Percentiles rank a stretch among this genome's conserved stretches.
phyloP scores from a whole-genome alignment of 2,797 vertebrate genomes.

The Sphaeramia orbicularis region DNA sequence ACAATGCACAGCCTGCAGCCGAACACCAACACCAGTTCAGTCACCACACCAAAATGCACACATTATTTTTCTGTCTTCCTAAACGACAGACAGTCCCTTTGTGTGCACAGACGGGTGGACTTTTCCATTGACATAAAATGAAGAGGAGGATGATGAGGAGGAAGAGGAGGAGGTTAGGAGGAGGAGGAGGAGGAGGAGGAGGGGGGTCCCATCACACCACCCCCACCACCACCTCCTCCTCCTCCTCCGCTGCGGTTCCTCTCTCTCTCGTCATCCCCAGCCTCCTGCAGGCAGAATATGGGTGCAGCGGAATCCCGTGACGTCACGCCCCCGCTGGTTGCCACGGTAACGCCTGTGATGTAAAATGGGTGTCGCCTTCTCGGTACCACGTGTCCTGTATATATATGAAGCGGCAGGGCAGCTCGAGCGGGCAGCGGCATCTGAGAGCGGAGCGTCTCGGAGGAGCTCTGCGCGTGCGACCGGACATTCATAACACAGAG shows the following conservation, averaged over 20 bases:
- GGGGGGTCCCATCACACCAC: background rate
- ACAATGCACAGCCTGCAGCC: constrained; percentile 1
- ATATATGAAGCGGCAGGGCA: constrained; percentile 30
- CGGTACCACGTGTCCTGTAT: constrained; percentile 78
- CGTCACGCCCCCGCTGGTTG: constrained; percentile 72
- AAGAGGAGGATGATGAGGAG: background rate
- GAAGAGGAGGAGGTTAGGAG: too few relatives aligned
- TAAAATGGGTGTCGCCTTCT: constrained; percentile 44
- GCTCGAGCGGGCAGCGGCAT: constrained; percentile 4
- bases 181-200: constrained; percentile 13
- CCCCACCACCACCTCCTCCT: constrained; percentile 13
- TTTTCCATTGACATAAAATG: constrained; percentile 60
- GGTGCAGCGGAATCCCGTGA: constrained; percentile 82
- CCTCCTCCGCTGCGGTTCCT: constrained; percentile 43
- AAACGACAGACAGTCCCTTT: constrained; percentile 12
- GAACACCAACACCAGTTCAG: background rate
- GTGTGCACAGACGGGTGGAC: constrained; percentile 13
- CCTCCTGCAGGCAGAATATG: constrained; percentile 47
- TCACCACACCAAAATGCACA: background rate
- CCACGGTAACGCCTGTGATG: constrained; percentile 74
- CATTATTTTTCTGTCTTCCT: too few relatives aligned
- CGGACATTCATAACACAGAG: background rate
- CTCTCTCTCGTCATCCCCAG: constrained; percentile 30
- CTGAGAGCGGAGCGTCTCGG: background rate
- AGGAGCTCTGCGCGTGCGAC: background rate